Conservation (phyloP, 2,113 vertebrate genomes). For the Microcebus ravelobensis region DNA sequence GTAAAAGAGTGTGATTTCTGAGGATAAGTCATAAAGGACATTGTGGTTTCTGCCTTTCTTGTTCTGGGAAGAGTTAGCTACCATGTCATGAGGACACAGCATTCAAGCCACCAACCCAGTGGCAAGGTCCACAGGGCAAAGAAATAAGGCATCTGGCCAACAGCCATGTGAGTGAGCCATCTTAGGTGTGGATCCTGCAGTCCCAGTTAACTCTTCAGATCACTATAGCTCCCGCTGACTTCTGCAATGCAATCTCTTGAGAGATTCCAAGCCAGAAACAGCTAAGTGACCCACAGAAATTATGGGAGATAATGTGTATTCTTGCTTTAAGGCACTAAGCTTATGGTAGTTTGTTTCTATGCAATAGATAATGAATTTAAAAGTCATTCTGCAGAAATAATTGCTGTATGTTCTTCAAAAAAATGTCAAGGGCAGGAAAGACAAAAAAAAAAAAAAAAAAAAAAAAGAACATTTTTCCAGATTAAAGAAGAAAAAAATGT, state of each 20-base stretch:
- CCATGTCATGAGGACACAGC: neutral
- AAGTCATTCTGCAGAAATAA: slow-evolving; percentile 24
- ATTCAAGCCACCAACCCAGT: neutral
- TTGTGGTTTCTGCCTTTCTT: neutral
- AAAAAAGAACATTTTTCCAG: neutral
- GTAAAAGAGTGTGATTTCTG: neutral
- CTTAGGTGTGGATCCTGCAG: neutral
- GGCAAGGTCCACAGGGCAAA: neutral
- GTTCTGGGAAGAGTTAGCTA: neutral
- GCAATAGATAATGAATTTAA: neutral
- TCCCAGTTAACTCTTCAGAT: neutral
- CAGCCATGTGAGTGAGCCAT: neutral
- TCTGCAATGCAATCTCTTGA: neutral
- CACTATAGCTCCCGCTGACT: neutral
- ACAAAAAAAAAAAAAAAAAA: neutral
- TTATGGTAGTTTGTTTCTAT: neutral
- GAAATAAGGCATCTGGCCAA: neutral
- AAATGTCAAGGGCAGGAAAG: neutral
- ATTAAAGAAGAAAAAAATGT: neutral
- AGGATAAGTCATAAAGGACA: neutral
- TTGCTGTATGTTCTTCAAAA: neutral
- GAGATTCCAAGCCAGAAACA: neutral
- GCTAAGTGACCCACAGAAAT: neutral
- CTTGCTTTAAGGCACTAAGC: neutral
- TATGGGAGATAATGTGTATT: neutral